These are phyloP conservation scores for Xylophagus ater DNA, from an alignment of 2,888 invertebrate species.

Conservation along the genomic window DNA sequence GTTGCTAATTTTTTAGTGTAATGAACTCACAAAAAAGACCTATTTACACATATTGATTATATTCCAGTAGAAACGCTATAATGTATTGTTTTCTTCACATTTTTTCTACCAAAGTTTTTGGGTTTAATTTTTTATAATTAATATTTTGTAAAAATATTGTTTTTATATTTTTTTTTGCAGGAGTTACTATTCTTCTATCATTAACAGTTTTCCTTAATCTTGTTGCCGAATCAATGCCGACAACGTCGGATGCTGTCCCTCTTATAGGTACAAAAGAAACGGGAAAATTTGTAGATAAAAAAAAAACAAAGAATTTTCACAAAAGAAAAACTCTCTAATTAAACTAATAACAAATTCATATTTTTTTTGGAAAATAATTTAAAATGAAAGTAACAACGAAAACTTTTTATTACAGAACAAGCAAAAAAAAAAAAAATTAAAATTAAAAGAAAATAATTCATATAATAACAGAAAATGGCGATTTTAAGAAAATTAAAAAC, in stretches of 20 bases:
- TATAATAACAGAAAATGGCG: conserved; percentile 4
- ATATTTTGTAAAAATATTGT: too few relatives aligned
- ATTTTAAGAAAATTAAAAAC: conserved; percentile 3
- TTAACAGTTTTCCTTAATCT: conserved; percentile 96
- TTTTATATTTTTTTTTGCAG: conserved; percentile 55
- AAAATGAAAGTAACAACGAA: conserved; percentile 11
- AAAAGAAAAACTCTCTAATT: conserved; percentile 12
- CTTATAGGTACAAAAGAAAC: conserved; percentile 55
- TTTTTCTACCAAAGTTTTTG: too few relatives aligned
- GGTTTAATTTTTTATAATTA: conserved; percentile 24
- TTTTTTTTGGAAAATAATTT: conserved; percentile 4
- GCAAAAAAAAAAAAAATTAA: conserved; percentile 8
- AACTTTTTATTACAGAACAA: conserved; percentile 15
- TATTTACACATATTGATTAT: too few relatives aligned
- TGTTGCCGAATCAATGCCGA: conserved; percentile 94
- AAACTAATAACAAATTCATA: conserved; percentile 13
- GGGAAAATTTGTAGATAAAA: conserved; percentile 14
- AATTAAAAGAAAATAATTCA: background rate
- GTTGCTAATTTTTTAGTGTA: too few relatives aligned
- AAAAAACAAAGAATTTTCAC: conserved; percentile 3
- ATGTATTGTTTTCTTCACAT: too few relatives aligned
- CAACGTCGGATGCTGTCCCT: conserved; percentile 71
- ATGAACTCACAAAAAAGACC: too few relatives aligned
- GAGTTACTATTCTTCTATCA: conserved; percentile 92
- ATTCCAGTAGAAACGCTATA: too few relatives aligned